Evolutionary conservation across 2,888 invertebrate species (phyloP), one percentile per base, ranked within the genome.

Genomic region (Liodrosophila aerea): DNA sequence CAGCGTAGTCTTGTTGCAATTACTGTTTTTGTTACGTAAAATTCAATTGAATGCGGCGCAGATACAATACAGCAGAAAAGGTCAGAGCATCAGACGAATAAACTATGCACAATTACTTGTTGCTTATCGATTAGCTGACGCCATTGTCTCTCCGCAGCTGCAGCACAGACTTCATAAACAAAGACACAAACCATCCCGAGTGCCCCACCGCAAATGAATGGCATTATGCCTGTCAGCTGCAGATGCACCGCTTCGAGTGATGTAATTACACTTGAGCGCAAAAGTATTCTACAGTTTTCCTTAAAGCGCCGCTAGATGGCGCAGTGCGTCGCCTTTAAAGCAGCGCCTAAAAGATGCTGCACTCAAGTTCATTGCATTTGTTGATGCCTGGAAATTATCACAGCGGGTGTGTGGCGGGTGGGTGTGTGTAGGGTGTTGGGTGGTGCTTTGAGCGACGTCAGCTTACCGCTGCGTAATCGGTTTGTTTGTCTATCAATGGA

Each of bases 391-490:
- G 50, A 63, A 66, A 76, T 78, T 78, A 82, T 58, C 85, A 39
- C 78, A 64, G 69, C 62, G 57, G 77, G 77, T 43, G 34, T 8
- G 5, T 8, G 11, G 46, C 33, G 7, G 36, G 29, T 13, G 34
- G 22, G 12, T 44, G 16, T n/a, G 22, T n/a, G 4, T 7, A 9
- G 39, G 45, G 9, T 36, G 11, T 29, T 39, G 18, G 56, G 7
- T 47, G 37, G 54, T 40, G 52, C 4, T 11, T 27, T 15, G 53
- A 29, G 11, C 46, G 41, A 58, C 27, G 46, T 51, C 54, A 64
- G 65, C 61, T 54, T 50, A 81, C 84, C 72, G 85, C 78, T 82
- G 78, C 66, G 85, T 80, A 80, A 80, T 84, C 78, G 83, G 75
- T 72, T 84, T 80, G 78, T 78, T 78, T 78, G 78, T 84, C 73